These are phyloP conservation scores for Bruchidius siliquastri DNA, from an alignment of 2,888 invertebrate genomes.

Conservation along the genomic window DNA sequence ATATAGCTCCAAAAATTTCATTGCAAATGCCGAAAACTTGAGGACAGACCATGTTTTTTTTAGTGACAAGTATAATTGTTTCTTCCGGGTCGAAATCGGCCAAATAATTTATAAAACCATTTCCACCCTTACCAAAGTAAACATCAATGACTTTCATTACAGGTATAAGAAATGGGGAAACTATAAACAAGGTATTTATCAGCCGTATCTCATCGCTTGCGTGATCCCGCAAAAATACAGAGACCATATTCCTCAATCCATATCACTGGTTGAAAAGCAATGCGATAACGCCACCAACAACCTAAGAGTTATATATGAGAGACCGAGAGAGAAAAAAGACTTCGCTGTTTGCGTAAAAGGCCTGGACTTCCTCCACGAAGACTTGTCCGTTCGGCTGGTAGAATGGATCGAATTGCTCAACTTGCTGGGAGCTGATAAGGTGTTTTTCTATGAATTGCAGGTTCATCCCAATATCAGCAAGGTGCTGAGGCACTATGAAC, in stretches of 20 bases:
- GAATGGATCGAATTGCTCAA: constrained; percentile 92
- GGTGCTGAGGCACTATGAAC: constrained; percentile 61
- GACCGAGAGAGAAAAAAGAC: constrained; percentile 66
- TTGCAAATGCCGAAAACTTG: too few species aligned
- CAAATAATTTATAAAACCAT: too few species aligned
- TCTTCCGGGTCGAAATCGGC: too few species aligned
- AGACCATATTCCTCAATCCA: constrained; percentile 71
- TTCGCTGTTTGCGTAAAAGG: constrained; percentile 92
- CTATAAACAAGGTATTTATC: constrained; percentile 84
- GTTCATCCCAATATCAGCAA: constrained; percentile 91
- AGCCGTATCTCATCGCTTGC: constrained; percentile 87
- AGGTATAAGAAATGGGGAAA: constrained; percentile 87
- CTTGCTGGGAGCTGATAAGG: constrained; percentile 83
- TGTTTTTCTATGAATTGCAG: constrained; percentile 85
- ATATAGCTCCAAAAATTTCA: too few species aligned
- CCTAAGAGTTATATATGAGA: constrained; percentile 75
- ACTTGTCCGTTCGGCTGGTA: constrained; percentile 80
- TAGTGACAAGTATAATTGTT: too few species aligned
- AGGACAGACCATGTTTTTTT: too few species aligned
- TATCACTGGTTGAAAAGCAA: constrained; percentile 78
- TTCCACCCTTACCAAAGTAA: too few species aligned
- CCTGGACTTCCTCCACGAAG: constrained; percentile 86
- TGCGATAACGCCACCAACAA: constrained; percentile 86
- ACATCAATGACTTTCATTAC: too few species aligned
- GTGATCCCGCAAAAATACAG: constrained; percentile 74